phyloP scores from a whole-genome alignment of 2,888 invertebrate genomes.

The Himalopsyche kuldschensis region DNA sequence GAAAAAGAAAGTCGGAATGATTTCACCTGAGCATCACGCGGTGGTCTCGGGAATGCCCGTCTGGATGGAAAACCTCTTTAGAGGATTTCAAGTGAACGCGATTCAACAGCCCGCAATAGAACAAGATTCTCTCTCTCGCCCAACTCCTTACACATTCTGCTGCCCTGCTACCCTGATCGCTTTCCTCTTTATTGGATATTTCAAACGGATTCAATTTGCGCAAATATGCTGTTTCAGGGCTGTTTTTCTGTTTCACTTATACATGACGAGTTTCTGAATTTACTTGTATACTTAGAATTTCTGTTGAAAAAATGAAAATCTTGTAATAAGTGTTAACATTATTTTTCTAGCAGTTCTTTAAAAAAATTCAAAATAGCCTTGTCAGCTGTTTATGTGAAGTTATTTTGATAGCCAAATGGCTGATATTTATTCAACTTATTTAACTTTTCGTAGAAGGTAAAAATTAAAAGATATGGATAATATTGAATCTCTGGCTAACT shows the following conservation, averaged over 20 bases:
- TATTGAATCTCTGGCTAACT: too few species aligned
- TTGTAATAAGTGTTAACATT: too few species aligned
- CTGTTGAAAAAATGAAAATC: too few species aligned
- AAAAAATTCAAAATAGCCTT: too few species aligned
- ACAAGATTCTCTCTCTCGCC: slow-evolving; percentile 18
- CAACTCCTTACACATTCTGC: slow-evolving; percentile 7
- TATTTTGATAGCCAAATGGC: too few species aligned
- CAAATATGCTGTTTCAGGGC: slow-evolving; percentile 27
- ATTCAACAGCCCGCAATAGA: slow-evolving; percentile 23
- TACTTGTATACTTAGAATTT: too few species aligned
- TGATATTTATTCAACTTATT: too few species aligned
- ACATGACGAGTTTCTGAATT: too few species aligned
- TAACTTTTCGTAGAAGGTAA: too few species aligned
- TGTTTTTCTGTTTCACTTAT: not conserved
- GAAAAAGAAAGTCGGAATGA: not conserved
- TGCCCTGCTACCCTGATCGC: not conserved
- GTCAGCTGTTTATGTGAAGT: too few species aligned
- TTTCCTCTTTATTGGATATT: slow-evolving; percentile 28
- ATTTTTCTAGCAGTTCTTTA: too few species aligned
- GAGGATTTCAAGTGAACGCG: slow-evolving; percentile 32
- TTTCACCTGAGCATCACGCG: slow-evolving; percentile 3
- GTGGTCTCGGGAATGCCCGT: not conserved
- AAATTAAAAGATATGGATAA: too few species aligned
- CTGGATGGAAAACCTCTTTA: slow-evolving; percentile 26
- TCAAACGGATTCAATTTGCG: slow-evolving; percentile 34